phyloP scores from a whole-genome alignment of 2,888 invertebrate genomes.

The Conus canariensis region DNA sequence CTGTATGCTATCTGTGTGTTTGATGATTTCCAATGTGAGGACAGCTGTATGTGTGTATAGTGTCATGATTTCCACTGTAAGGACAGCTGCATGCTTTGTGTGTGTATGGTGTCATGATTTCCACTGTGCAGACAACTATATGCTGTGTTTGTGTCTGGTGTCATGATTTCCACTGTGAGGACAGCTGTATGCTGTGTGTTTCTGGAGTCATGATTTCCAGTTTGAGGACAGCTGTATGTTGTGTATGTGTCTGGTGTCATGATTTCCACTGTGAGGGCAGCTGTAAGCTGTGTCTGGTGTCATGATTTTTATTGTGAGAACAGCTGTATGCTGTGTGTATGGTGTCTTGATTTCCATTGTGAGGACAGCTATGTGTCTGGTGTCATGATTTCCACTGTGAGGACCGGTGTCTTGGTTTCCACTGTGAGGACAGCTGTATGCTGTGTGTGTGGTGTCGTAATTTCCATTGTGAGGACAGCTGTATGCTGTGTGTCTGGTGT shows the following conservation, averaged over 20 bases:
- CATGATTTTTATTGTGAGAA: conserved; percentile 70
- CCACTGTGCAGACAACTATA: conserved; percentile 61
- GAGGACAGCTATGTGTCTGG: conserved; percentile 81
- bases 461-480: background rate
- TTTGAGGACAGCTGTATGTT: conserved; percentile 57
- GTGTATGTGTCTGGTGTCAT: conserved; percentile 80
- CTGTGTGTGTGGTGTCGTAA: too few relatives aligned
- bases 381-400: conserved; percentile 69
- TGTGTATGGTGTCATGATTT: conserved; percentile 81
- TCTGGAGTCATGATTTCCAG: conserved; percentile 81
- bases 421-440: too few relatives aligned
- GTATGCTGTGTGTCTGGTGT: conserved; percentile 80
- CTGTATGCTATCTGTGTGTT: too few relatives aligned
- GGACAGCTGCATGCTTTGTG: conserved; percentile 27
- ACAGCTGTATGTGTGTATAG: conserved; percentile 80
- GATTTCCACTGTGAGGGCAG: conserved; percentile 66
- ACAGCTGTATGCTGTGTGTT: conserved; percentile 27
- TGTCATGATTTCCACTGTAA: conserved; percentile 69
- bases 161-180: conserved; percentile 71
- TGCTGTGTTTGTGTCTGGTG: conserved; percentile 79
- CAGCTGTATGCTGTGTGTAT: conserved; percentile 77
- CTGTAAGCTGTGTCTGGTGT: conserved; percentile 80
- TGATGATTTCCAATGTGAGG: background rate
- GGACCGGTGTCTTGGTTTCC: conserved; percentile 26
- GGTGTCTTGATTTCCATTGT: conserved; percentile 78